Evolutionary conservation across 2,113 vertebrate genomes (phyloP).

Genomic region (Catagonus wagneri): DNA sequence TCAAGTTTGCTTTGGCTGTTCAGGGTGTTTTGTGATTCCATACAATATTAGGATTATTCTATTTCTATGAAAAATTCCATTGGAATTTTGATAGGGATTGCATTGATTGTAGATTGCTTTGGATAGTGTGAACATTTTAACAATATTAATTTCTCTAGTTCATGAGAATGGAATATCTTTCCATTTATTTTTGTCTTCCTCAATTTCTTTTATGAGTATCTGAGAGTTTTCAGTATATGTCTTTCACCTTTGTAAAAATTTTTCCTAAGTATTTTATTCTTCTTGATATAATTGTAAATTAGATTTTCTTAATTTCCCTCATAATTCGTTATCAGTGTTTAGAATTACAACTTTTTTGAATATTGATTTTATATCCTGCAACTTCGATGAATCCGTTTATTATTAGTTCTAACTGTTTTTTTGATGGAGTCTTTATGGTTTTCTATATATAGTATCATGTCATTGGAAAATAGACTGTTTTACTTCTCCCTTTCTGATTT

Average conservation of each 20-base stretch:
- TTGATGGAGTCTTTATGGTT: too few relatives aligned
- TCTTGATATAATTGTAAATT: too few relatives aligned
- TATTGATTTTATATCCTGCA: too few relatives aligned
- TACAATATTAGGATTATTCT: background rate
- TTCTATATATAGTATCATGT: background rate
- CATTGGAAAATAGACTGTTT: background rate
- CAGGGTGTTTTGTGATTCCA: background rate
- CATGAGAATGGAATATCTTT: background rate
- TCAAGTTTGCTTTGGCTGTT: background rate
- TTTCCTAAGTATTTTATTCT: too few relatives aligned
- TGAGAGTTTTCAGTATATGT: background rate
- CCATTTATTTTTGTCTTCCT: background rate
- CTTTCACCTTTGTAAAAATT: too few relatives aligned
- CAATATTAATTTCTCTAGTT: background rate
- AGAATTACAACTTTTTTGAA: too few relatives aligned
- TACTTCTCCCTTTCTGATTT: background rate
- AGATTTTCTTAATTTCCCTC: too few relatives aligned
- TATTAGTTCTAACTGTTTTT: too few relatives aligned
- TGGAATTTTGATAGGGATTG: background rate
- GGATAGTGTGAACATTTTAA: background rate
- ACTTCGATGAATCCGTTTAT: too few relatives aligned
- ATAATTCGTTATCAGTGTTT: too few relatives aligned
- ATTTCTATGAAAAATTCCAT: background rate
- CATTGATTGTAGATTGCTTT: background rate
- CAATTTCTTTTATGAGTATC: background rate